Evolutionary conservation across 2,113 vertebrate genomes (phyloP).

Genomic region (Psilopsiagon aymara): DNA sequence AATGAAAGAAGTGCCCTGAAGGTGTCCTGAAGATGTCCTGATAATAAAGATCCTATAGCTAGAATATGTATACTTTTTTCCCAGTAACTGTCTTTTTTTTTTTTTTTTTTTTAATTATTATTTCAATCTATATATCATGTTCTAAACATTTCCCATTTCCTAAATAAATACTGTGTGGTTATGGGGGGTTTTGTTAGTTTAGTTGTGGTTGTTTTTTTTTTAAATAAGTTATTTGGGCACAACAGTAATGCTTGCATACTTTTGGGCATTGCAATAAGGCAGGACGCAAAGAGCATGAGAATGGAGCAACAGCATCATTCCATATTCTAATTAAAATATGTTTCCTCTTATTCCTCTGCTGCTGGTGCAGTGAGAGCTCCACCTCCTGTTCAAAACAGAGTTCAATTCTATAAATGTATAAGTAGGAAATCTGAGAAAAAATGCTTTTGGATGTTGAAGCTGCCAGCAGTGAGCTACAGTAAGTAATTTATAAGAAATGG

Average conservation of each 20-base stretch:
- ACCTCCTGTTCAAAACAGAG: slow-evolving; percentile 9
- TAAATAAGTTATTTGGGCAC: neutral
- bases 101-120: neutral
- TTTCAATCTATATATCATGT: neutral
- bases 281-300: neutral
- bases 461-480: neutral
- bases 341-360: neutral
- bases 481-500: neutral
- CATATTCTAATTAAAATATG: neutral
- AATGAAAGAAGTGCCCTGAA: neutral
- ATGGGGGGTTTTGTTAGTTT: neutral
- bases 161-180: neutral
- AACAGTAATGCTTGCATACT: neutral
- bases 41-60: neutral
- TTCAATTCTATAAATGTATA: accelerated
- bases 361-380: slow-evolving; percentile 28
- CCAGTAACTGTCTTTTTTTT: neutral
- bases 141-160: neutral
- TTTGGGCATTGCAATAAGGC: neutral
- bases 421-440: neutral
- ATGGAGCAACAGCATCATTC: neutral
- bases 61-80: neutral
- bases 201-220: neutral
- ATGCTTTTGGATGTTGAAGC: neutral
- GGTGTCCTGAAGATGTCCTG: neutral